A percentile compares a stretch with the other conserved stretches of the same genome.
Conservation (phyloP, 2,888 invertebrate species). For the Agrotis clavis region DNA sequence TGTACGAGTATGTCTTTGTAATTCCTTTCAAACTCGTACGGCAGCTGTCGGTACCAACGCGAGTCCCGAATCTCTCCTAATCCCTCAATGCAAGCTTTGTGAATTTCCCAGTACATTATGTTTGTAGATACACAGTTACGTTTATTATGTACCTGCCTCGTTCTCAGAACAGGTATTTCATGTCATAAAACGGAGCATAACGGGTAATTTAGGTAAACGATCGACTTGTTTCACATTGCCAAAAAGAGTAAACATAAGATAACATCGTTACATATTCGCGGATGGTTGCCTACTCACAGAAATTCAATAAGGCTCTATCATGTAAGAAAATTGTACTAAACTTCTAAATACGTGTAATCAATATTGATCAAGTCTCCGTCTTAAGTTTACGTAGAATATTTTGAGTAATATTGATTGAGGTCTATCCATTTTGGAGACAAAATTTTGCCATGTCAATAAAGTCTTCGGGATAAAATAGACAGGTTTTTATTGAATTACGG, state of each 20-base stretch:
- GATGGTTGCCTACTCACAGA: conserved; percentile 47
- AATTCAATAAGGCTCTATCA: conserved; percentile 47
- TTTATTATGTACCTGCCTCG: conserved; percentile 56
- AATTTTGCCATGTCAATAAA: conserved; percentile 17
- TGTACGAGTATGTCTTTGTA: conserved; percentile 67
- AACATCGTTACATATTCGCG: conserved; percentile 53
- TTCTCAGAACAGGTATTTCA: conserved; percentile 42
- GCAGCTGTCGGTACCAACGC: conserved; percentile 21
- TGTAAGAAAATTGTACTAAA: conserved; percentile 52
- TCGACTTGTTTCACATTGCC: conserved; percentile 62
- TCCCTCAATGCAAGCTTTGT: conserved; percentile 64
- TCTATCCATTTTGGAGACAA: conserved; percentile 21
- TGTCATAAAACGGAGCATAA: conserved; percentile 61
- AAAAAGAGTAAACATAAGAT: conserved; percentile 55
- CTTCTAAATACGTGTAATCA: conserved; percentile 52
- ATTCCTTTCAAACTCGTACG: conserved; percentile 61
- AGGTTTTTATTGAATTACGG: conserved; percentile 3
- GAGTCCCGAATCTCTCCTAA: conserved; percentile 56
- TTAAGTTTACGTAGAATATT: conserved; percentile 32
- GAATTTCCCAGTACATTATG: conserved; percentile 60
- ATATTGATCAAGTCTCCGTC: conserved; percentile 49
- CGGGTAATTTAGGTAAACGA: conserved; percentile 66
- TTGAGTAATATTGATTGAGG: conserved; percentile 44
- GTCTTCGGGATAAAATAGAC: conserved; percentile 27
- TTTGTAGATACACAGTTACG: conserved; percentile 60